These are phyloP conservation scores for Plagiodera versicolora DNA, from an alignment of 2,888 invertebrate species.

Conservation along the genomic window DNA sequence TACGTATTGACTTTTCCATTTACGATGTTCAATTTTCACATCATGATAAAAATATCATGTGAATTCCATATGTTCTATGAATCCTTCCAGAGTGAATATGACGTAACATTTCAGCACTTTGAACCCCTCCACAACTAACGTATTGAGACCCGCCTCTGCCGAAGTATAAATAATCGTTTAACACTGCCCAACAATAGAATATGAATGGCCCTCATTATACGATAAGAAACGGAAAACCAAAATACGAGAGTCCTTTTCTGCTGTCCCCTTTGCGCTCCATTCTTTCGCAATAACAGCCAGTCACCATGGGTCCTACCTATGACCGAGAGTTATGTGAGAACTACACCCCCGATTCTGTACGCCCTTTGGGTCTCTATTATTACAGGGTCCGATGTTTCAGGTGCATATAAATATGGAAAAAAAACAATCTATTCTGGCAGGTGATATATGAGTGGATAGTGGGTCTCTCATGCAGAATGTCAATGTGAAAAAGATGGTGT, in stretches of 20 bases:
- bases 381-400: constrained; percentile 12
- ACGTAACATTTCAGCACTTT: too few species aligned
- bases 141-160: not conserved
- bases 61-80: too few species aligned
- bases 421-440: constrained; percentile 12
- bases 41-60: too few species aligned
- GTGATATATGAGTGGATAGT: constrained; percentile 10
- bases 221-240: constrained; percentile 13
- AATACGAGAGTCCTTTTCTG: constrained; percentile 11
- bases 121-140: too few species aligned
- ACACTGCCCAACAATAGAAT: constrained; percentile 27
- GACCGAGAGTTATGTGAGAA: constrained; percentile 16
- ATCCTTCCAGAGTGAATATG: too few species aligned
- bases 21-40: too few species aligned
- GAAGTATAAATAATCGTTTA: constrained; percentile 11
- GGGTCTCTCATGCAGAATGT: not conserved
- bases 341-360: constrained; percentile 8
- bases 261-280: constrained; percentile 6
- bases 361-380: constrained; percentile 13
- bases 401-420: constrained; percentile 6
- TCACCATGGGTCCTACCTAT: constrained; percentile 11
- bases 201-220: constrained; percentile 30
- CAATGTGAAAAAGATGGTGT: not conserved
- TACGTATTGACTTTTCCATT: too few species aligned
- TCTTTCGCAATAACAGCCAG: constrained; percentile 15